A percentile compares a stretch with the other conserved stretches of the same genome.
phyloP scores from a whole-genome alignment of 2,888 invertebrate species.

The Mylabris sibirica region DNA sequence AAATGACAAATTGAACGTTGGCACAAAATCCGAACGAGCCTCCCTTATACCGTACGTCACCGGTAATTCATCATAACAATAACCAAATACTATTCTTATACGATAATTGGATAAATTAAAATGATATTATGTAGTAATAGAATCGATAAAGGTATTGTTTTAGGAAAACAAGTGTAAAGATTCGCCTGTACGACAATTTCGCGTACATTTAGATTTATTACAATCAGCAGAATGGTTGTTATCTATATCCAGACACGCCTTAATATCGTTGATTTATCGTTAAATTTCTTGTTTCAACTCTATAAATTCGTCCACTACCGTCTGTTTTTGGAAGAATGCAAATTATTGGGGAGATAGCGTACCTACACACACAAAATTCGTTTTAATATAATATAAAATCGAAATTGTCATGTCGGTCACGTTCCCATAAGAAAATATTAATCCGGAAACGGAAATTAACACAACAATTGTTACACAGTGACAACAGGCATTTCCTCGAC shows the following conservation, averaged over 20 bases:
- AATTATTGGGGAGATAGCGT: neutral
- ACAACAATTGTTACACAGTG: neutral
- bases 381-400: neutral
- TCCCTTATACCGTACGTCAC: constrained; percentile 42
- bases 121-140: too few species aligned
- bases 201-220: too few species aligned
- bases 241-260: neutral
- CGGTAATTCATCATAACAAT: constrained; percentile 40
- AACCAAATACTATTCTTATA: constrained; percentile 20
- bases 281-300: too few species aligned
- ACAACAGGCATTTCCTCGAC: neutral
- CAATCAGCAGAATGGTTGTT: too few species aligned
- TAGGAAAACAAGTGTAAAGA: too few species aligned
- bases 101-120: neutral
- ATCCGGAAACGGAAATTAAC: constrained; percentile 1
- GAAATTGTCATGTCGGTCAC: neutral
- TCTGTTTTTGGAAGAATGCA: neutral
- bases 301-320: neutral
- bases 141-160: neutral
- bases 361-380: neutral
- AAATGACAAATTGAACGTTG: constrained; percentile 47
- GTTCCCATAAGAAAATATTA: neutral
- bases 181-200: too few species aligned
- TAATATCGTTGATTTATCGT: neutral
- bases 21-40: constrained; percentile 44